A percentile compares a stretch with the other conserved stretches of the same genome.
phyloP scores from a whole-genome alignment of 2,797 vertebrate species.

The Bovichtus variegatus region DNA sequence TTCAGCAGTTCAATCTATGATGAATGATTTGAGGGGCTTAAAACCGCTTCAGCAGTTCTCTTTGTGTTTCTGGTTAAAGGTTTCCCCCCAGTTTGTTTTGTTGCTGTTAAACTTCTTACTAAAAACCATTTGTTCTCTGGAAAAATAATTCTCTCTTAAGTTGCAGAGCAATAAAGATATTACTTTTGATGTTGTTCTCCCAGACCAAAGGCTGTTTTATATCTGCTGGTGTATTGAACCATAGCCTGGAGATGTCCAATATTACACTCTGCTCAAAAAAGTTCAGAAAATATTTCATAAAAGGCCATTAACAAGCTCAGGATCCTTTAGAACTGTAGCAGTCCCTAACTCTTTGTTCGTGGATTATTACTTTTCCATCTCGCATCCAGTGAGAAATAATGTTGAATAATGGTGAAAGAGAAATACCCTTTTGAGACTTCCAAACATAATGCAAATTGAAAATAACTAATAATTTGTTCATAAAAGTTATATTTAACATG shows the following conservation, averaged over 20 bases:
- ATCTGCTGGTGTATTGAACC: constrained; percentile 60
- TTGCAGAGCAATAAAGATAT: constrained; percentile 66
- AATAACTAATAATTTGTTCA: constrained; percentile 41
- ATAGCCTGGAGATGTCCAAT: constrained; percentile 69
- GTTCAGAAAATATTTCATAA: constrained; percentile 35
- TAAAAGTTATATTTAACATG: constrained; percentile 50
- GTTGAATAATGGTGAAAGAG: constrained; percentile 23
- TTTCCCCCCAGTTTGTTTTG: constrained; percentile 81
- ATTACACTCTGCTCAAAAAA: constrained; percentile 47
- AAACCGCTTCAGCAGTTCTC: constrained; percentile 76
- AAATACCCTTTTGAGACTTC: constrained; percentile 29
- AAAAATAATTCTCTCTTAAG: constrained; percentile 73
- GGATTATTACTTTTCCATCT: constrained; percentile 18
- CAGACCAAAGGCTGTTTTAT: constrained; percentile 69
- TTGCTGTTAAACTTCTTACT: constrained; percentile 75
- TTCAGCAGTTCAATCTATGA: constrained; percentile 75
- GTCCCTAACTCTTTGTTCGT: constrained; percentile 28
- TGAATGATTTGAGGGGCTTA: constrained; percentile 81
- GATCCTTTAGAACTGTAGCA: constrained; percentile 21
- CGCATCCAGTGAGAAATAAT: constrained; percentile 12
- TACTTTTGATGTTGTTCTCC: constrained; percentile 75
- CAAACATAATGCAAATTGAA: constrained; percentile 31
- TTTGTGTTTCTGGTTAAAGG: constrained; percentile 84
- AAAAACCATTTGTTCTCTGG: constrained; percentile 75
- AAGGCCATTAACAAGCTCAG: constrained; percentile 38